phyloP scores from a whole-genome alignment of 2,113 vertebrate species.

The Istiophorus platypterus region DNA sequence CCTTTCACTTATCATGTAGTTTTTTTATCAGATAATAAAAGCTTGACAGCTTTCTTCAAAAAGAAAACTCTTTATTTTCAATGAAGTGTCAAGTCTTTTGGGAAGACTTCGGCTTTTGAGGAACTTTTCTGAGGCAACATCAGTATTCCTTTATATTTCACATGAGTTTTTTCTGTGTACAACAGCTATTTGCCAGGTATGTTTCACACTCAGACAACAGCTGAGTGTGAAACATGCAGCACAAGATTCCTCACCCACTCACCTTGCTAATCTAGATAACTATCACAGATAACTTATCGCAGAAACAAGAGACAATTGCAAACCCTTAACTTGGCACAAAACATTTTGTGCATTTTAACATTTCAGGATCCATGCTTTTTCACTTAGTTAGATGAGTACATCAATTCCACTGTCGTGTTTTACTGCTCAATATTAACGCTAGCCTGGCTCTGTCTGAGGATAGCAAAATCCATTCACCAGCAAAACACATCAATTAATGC shows the following conservation, averaged over 20 bases:
- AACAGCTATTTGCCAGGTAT: not conserved
- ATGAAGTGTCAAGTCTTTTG: not conserved
- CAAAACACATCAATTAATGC: too few relatives aligned
- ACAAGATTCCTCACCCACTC: constrained; percentile 1
- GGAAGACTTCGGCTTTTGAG: not conserved
- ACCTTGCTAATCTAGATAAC: not conserved
- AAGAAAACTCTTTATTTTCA: not conserved
- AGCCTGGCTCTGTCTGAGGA: too few relatives aligned
- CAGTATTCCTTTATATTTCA: not conserved
- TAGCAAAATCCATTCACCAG: too few relatives aligned
- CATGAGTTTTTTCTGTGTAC: not conserved
- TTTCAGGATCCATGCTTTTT: not conserved
- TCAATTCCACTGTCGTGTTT: too few relatives aligned
- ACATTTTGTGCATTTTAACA: not conserved
- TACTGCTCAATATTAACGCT: too few relatives aligned
- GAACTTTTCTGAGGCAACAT: not conserved
- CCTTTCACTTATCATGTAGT: constrained; percentile 11
- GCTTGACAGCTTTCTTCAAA: constrained; percentile 18
- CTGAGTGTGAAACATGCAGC: not conserved
- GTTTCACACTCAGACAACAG: not conserved
- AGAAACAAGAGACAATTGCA: not conserved
- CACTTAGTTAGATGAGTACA: not conserved
- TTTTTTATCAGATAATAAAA: constrained; percentile 45
- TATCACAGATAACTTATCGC: too few relatives aligned
- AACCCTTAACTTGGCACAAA: constrained; percentile 8